Conservation (phyloP, 2,797 vertebrate genomes). For the Myioborus miniatus region DNA sequence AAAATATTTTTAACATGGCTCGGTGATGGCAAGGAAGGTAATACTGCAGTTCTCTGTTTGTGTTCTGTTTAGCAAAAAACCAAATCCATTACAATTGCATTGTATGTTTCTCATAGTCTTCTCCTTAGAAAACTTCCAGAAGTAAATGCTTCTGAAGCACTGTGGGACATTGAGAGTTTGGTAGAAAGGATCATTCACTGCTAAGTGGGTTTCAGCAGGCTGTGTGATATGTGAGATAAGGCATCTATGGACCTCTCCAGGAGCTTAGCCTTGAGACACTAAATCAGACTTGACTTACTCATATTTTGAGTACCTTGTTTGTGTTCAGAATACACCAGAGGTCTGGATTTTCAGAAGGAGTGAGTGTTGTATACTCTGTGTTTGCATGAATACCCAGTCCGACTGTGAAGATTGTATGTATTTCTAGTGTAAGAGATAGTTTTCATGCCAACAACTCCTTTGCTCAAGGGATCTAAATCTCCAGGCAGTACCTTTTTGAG, state of each 20-base stretch:
- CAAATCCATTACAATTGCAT: accelerated
- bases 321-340: not conserved
- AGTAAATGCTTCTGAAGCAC: not conserved
- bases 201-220: not conserved
- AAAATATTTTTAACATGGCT: not conserved
- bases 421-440: not conserved
- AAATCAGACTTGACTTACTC: not conserved
- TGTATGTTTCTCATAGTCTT: not conserved
- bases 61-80: not conserved
- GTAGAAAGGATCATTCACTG: not conserved
- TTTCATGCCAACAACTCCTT: not conserved
- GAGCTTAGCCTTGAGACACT: not conserved
- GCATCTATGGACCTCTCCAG: not conserved
- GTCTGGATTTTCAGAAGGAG: not conserved
- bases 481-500: not conserved
- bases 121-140: not conserved
- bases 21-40: not conserved
- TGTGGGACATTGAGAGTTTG: not conserved
- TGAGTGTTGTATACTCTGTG: not conserved
- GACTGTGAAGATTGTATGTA: not conserved
- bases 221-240: not conserved
- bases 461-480: not conserved
- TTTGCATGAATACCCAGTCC: not conserved
- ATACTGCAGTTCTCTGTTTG: not conserved
- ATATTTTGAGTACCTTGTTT: not conserved